Conservation (phyloP, 2,888 invertebrate species). For the Pyralis farinalis region DNA sequence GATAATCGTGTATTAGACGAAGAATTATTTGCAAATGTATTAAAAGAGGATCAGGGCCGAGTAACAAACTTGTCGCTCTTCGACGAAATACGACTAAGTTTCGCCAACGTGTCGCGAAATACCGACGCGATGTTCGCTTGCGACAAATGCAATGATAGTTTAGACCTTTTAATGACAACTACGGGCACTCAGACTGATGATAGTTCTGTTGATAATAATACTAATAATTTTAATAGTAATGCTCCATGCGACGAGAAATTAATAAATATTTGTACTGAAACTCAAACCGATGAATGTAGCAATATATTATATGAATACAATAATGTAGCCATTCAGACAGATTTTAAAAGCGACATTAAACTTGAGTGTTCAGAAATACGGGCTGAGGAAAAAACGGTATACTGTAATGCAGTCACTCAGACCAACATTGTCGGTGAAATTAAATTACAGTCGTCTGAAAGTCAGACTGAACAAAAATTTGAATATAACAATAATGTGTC, state of each 20-base stretch:
- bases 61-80: conserved; percentile 62
- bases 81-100: conserved; percentile 66
- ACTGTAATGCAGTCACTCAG: no score
- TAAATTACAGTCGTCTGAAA: no score
- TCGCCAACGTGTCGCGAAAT: conserved; percentile 47
- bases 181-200: conserved; percentile 19
- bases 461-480: background rate
- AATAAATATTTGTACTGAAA: background rate
- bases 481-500: background rate
- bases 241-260: background rate
- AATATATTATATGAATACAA: no score
- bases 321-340: conserved; percentile 5
- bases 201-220: background rate
- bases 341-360: background rate
- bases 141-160: conserved; percentile 24
- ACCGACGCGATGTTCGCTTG: conserved; percentile 29
- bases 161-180: conserved; percentile 28
- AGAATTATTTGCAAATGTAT: conserved; percentile 55
- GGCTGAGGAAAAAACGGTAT: no score
- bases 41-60: conserved; percentile 60
- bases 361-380: no score
- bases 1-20: conserved; percentile 63
- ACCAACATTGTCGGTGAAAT: no score
- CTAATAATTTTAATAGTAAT: no score
- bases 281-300: conserved; percentile 18